Conservation (phyloP, 1,140 invertebrate species). For the Dreissena polymorpha region DNA sequence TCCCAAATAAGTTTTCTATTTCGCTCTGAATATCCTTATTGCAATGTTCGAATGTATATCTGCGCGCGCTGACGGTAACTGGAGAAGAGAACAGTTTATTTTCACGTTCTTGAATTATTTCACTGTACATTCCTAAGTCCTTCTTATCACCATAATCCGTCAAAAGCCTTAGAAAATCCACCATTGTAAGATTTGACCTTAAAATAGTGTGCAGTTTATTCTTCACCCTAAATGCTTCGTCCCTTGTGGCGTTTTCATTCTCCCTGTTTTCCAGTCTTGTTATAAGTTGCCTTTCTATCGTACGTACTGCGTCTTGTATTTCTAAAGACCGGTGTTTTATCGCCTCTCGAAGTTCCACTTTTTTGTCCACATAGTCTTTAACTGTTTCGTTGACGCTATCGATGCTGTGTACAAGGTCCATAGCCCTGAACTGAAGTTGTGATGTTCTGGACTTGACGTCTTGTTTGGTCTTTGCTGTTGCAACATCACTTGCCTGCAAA, state of each 20-base stretch:
- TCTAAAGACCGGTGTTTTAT: constrained; percentile 33
- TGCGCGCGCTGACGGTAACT: constrained; percentile 2
- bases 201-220: constrained; percentile 32
- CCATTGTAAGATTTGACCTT: constrained; percentile 9
- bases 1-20: constrained; percentile 44
- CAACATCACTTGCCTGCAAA: constrained; percentile 6
- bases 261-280: constrained; percentile 39
- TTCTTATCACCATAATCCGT: constrained; percentile 39
- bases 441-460: constrained; percentile 13
- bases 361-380: constrained; percentile 11
- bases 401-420: constrained; percentile 32
- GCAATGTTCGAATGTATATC: constrained; percentile 22
- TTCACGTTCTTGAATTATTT: constrained; percentile 15
- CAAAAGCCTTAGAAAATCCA: constrained; percentile 46
- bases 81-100: not conserved
- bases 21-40: constrained; percentile 1
- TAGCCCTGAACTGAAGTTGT: constrained; percentile 18
- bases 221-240: constrained; percentile 37
- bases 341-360: not conserved
- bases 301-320: constrained; percentile 32
- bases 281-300: constrained; percentile 26
- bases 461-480: constrained; percentile 7
- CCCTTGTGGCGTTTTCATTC: constrained; percentile 15
- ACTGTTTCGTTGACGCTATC: constrained; percentile 27
- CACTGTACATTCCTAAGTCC: constrained; percentile 15